These are phyloP conservation scores for Leptinotarsa lineolata DNA, from an alignment of 1,140 invertebrate genomes.

Conservation along the genomic window DNA sequence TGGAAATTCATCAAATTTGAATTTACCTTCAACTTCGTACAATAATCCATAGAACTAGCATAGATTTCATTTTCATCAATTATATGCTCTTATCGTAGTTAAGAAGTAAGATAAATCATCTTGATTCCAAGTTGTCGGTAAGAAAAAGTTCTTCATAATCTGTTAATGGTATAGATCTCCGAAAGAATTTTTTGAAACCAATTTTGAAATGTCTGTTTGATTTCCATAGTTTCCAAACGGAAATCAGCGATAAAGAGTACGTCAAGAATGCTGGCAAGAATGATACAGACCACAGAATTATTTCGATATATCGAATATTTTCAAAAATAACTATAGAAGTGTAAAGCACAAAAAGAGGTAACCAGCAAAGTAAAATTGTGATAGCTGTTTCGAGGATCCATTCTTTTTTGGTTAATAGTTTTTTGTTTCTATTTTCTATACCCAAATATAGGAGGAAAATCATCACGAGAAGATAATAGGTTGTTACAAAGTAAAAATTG, in stretches of 20 bases:
- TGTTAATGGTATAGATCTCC: neutral
- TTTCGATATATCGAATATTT: slow-evolving; percentile 1
- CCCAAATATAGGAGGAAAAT: slow-evolving; percentile 11
- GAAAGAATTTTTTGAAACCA: slow-evolving; percentile 30
- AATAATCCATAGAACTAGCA: too few relatives aligned
- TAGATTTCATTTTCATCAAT: too few relatives aligned
- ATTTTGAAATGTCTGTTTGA: slow-evolving; percentile 29
- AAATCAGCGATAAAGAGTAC: slow-evolving; percentile 20
- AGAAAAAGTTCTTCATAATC: slow-evolving; percentile 23
- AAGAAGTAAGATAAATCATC: too few relatives aligned
- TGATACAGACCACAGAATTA: slow-evolving; percentile 12
- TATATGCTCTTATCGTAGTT: too few relatives aligned
- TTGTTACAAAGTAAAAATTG: slow-evolving; percentile 21
- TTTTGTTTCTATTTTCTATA: neutral
- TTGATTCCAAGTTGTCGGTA: neutral
- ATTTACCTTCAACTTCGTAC: too few relatives aligned
- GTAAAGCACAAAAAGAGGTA: slow-evolving; percentile 29
- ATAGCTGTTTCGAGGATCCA: slow-evolving; percentile 11
- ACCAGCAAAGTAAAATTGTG: slow-evolving; percentile 19
- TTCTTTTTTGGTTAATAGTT: neutral
- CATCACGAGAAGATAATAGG: neutral
- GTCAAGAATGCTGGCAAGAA: slow-evolving; percentile 35
- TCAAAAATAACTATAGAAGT: slow-evolving; percentile 27
- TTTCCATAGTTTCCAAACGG: slow-evolving; percentile 28
- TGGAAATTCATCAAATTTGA: too few relatives aligned